Conservation (phyloP, 1,140 invertebrate genomes). For the Mesaphorura yosii region DNA sequence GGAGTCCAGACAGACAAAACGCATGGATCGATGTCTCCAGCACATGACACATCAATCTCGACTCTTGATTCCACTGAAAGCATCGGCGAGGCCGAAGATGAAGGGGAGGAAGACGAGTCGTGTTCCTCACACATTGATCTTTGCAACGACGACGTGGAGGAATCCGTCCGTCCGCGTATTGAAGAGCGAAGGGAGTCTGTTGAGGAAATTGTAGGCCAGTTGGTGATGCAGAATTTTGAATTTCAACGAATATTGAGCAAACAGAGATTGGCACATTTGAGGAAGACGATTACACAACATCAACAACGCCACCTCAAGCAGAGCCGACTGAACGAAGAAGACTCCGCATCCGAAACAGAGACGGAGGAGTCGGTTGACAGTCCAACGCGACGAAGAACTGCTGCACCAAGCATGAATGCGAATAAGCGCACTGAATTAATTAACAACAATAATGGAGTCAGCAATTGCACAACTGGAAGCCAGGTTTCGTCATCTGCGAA, state of each 20-base stretch:
- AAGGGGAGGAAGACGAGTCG: constrained; percentile 20
- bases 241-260: constrained; percentile 65
- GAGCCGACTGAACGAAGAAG: constrained; percentile 38
- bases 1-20: constrained; percentile 7
- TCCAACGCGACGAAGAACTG: not conserved
- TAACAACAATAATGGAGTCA: too few relatives aligned
- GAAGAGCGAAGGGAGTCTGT: constrained; percentile 44
- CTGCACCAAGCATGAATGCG: not conserved
- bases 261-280: constrained; percentile 48
- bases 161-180: constrained; percentile 8
- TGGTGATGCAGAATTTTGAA: constrained; percentile 69
- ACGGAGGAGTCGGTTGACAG: constrained; percentile 37
- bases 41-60: constrained; percentile 16
- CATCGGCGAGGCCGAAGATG: constrained; percentile 26
- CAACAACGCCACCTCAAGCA: too few relatives aligned
- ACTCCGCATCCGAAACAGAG: constrained; percentile 39
- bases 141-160: constrained; percentile 12
- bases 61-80: constrained; percentile 28
- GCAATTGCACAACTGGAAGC: too few relatives aligned
- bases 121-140: constrained; percentile 21
- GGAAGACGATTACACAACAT: constrained; percentile 44
- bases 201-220: constrained; percentile 66
- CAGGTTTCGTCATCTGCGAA: constrained; percentile 27
- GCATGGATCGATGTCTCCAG: constrained; percentile 18
- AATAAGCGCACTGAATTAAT: too few relatives aligned